Evolutionary conservation across 2,797 vertebrate genomes (phyloP), one percentile per base, ranked within the genome.

Genomic region (Apogon talboti): DNA sequence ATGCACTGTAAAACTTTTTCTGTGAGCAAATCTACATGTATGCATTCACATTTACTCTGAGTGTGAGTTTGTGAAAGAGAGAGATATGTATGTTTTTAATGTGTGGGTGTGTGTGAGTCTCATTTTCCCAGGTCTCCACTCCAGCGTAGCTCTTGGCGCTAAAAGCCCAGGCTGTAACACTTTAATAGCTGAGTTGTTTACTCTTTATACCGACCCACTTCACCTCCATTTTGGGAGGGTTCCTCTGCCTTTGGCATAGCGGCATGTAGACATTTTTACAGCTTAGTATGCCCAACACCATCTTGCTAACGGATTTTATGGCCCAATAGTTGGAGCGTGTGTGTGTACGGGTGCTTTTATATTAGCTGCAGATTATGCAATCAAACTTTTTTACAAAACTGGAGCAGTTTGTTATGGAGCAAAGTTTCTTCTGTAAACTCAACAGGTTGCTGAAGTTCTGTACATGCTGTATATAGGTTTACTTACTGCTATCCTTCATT

Each of bases 151-250:
- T 76, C 83, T 90, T 91, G 88, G 89, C 76, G 13, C 61, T 61
- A 18, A 77, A 65, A 66, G 59, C 58, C 18, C 16, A 52, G 81
- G 76, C 87, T 85, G 73, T 87, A 86, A 87, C 76, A 77, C 81
- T 92, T 93, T 93, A 92, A 92, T 84, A 84, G 83, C 61, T 54
- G 14, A 84, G 83, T 81, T 92, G 90, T 93, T 92, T 91, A 88
- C 90, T 86, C 78, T 83, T 91, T 77, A 83, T 82, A 67, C 77
- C 73, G 66, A 78, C 79, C 51, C 75, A 79, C 76, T 82, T 86
- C 86, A 85, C 68, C 86, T 69, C 70, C 69, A 71, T 85, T 79
- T 79, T 84, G 84, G 87, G 88, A 82, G 63, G 72, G 71, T 84
- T 82, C 76, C 81, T 82, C 74, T 65, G 86, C 79, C 72, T 83